These are phyloP conservation scores for Saturnia japonica DNA, from an alignment of 2,888 invertebrate species.

Conservation along the genomic window DNA sequence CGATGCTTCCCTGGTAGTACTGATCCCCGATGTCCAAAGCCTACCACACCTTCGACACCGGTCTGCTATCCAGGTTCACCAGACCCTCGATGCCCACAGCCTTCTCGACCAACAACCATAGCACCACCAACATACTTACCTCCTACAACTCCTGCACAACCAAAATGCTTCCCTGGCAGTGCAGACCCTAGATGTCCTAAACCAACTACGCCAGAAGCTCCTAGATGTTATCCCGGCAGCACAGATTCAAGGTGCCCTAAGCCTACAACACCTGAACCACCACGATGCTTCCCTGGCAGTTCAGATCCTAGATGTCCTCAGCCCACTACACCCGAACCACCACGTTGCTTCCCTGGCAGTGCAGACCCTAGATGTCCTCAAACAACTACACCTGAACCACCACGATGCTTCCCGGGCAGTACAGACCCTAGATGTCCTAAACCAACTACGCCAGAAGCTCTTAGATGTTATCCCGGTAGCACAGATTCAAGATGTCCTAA, in stretches of 20 bases:
- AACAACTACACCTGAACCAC: conserved; percentile 33
- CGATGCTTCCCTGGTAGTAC: no score
- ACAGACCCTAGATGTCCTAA: conserved; percentile 54
- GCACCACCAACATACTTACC: no score
- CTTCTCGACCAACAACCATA: no score
- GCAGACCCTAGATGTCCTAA: conserved; percentile 40
- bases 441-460: conserved; percentile 45
- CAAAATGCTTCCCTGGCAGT: conserved; percentile 31
- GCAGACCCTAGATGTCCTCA: conserved; percentile 32
- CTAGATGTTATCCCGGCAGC: conserved; percentile 33
- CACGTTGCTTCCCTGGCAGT: conserved; percentile 31
- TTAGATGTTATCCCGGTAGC: conserved; percentile 38
- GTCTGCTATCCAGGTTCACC: no score
- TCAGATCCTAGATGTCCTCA: conserved; percentile 46
- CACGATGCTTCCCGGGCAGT: conserved; percentile 46
- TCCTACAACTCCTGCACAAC: conserved; percentile 33
- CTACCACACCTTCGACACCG: no score
- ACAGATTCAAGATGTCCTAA: conserved; percentile 51
- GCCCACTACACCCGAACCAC: conserved; percentile 34
- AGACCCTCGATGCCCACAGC: conserved; percentile 44
- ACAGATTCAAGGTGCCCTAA: conserved; percentile 49
- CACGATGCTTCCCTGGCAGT: conserved; percentile 38
- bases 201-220: conserved; percentile 38
- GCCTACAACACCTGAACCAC: conserved; percentile 38
- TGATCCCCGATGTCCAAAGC: no score